Evolutionary conservation across 2,113 vertebrate species (phyloP).

Genomic region (Indri indri): DNA sequence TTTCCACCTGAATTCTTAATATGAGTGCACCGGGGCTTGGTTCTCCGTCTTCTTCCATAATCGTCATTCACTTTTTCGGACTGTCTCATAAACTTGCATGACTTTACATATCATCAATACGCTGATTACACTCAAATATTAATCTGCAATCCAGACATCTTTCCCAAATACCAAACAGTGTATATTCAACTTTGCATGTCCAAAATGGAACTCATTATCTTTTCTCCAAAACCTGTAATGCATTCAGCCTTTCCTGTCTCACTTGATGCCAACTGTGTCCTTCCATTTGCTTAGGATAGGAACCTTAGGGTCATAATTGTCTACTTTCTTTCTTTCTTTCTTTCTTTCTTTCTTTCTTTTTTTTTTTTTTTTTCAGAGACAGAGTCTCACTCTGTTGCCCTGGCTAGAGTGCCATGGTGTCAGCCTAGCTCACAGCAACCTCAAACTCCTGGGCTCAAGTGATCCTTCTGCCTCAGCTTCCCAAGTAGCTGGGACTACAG

Average conservation of each 20-base stretch:
- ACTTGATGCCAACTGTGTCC: background rate
- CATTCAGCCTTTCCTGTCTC: background rate
- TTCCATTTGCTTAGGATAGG: background rate
- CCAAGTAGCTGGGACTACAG: no score
- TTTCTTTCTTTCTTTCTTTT: slow-evolving; percentile 25
- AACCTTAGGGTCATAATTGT: background rate
- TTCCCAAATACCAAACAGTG: background rate
- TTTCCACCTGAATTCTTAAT: background rate
- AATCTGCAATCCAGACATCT: background rate
- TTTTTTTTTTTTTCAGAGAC: no score
- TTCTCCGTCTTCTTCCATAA: background rate
- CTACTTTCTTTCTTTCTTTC: background rate
- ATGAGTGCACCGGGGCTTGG: background rate
- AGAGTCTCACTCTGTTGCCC: no score
- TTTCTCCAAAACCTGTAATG: background rate
- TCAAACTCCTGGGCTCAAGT: no score
- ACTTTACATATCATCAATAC: background rate
- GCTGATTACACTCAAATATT: background rate
- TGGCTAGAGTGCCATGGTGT: no score
- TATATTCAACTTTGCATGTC: background rate
- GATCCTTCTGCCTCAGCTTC: no score
- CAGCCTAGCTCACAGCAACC: no score
- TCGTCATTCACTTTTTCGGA: background rate
- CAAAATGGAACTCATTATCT: background rate
- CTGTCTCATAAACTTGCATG: background rate